Evolutionary conservation across 1,140 invertebrate genomes (phyloP), one percentile per base, ranked within the genome.

Genomic region (Luehdorfia chinensis): DNA sequence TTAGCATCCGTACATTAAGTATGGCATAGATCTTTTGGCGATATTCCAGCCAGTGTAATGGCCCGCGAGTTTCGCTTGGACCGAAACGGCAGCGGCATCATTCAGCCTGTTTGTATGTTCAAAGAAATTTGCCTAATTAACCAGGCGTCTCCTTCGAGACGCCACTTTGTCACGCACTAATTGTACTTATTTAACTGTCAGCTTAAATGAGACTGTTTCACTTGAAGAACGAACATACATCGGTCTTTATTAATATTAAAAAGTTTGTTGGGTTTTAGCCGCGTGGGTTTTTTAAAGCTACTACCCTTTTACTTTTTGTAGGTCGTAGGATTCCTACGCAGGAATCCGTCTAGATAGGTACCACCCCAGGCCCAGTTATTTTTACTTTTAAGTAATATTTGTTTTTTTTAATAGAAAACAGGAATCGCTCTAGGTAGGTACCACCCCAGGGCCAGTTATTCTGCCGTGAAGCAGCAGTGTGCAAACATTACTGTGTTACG

Each of bases 121-220:
- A 14, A 1, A 12, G 15, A 13, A 27, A 43, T 43, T 43, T 25
- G 14, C 39, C 39, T 43, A 43, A 43, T 43, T 43, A 43, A 19
- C 14, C 33, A 8, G 37, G 12, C 27, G 14, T 28, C 39, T 43
- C 25, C 13, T 13, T 16, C 15, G 14, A 12, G 15, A n/a, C 27
- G 4, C 7, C 30, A 15, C 4, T 16, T 15, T 37, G n/a, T n/a
- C 19, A 14, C 13, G 36, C 13, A 21, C 36, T 41, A 41, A 41
- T 41, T 41, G 36, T 41, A 21, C 13, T n/a, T 1, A 27, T 27
- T 41, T 16, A 41, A 41, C 2, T 25, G 36, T 13, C 23, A 41
- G 11, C 14, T 41, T 15, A 27, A 41, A 14, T 27, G 15, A 30
- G 11, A 43, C 39, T 43, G 13, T 13, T 9, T 7, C 23, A 11